A percentile compares a stretch with the other conserved stretches of the same genome.
Conservation (phyloP, 2,113 vertebrate genomes). For the Tychaedon coryphoeus region DNA sequence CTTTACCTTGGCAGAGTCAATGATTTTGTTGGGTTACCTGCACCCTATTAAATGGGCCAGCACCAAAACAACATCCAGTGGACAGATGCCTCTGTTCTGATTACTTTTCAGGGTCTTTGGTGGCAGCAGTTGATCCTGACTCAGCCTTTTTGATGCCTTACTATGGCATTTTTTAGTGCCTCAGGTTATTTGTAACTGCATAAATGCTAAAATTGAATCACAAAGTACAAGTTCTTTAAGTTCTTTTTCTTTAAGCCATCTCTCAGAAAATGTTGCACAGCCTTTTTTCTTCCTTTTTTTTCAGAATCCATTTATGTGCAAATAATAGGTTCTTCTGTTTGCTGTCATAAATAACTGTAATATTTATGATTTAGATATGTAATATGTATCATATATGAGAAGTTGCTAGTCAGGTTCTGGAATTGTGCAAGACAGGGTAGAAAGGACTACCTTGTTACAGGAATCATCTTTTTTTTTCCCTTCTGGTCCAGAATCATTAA, state of each 20-base stretch:
- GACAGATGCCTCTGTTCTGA: constrained; percentile 3
- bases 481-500: background rate
- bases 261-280: background rate
- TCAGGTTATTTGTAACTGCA: background rate
- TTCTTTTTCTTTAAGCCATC: background rate
- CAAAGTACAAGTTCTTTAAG: background rate
- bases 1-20: constrained; percentile 48
- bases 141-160: constrained; percentile 24
- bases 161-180: background rate
- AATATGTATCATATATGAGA: background rate
- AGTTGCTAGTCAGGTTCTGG: background rate
- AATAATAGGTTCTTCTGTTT: constrained; percentile 1
- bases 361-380: background rate
- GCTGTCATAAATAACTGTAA: background rate
- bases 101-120: background rate
- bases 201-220: constrained; percentile 23
- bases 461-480: background rate
- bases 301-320: background rate
- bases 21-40: constrained; percentile 42
- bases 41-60: constrained; percentile 25
- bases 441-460: background rate
- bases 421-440: background rate
- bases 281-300: background rate
- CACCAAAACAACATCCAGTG: constrained; percentile 5
- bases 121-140: background rate